These are phyloP conservation scores for Seriola quinqueradiata DNA, from an alignment of 2,113 vertebrate genomes.

Conservation along the genomic window DNA sequence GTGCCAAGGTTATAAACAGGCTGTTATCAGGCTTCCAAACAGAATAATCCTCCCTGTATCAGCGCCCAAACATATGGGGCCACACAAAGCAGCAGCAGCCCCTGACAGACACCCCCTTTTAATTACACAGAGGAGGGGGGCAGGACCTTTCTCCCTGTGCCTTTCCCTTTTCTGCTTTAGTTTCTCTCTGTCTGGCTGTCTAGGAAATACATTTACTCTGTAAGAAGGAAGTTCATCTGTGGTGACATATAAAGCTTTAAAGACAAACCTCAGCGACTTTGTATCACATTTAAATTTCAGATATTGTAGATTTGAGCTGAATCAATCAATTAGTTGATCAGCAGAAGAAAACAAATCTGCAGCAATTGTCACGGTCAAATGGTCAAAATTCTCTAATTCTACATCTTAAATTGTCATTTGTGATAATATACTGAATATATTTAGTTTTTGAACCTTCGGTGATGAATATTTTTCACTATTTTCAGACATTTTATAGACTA, in stretches of 20 bases:
- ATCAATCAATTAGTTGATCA: background rate
- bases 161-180: slow-evolving; percentile 44
- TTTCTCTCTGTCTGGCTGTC: slow-evolving; percentile 46
- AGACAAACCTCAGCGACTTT: background rate
- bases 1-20: slow-evolving; percentile 99
- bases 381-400: too few species aligned
- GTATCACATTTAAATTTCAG: background rate
- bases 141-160: slow-evolving; percentile 71
- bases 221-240: slow-evolving; percentile 18
- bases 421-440: background rate
- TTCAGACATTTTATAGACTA: background rate
- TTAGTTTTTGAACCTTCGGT: background rate
- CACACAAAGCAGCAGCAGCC: slow-evolving; percentile 95
- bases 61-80: slow-evolving; percentile 98
- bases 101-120: slow-evolving; percentile 98
- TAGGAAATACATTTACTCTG: slow-evolving; percentile 31
- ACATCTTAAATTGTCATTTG: background rate
- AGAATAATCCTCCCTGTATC: slow-evolving; percentile 99
- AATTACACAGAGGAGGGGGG: slow-evolving; percentile 93
- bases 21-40: slow-evolving; percentile 97
- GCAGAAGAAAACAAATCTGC: background rate
- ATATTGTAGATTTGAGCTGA: slow-evolving; percentile 4
- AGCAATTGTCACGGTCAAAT: background rate
- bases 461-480: background rate
- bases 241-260: background rate